Evolutionary conservation across 2,888 invertebrate genomes (phyloP).

Genomic region (Lycaena phlaeas): DNA sequence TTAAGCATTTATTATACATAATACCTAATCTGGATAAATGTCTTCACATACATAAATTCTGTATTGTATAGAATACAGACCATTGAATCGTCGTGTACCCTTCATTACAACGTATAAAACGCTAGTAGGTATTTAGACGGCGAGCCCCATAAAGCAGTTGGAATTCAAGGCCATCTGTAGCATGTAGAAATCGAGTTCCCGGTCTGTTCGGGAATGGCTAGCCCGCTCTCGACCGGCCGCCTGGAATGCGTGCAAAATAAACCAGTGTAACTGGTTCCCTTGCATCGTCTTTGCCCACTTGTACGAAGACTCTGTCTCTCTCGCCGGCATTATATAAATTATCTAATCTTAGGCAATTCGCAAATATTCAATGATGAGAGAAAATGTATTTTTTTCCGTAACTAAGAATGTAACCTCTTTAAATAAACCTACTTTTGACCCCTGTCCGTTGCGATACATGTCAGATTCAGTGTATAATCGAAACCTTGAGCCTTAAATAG

Average conservation of each 20-base stretch:
- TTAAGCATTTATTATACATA: too few relatives aligned
- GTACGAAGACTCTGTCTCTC: conserved; percentile 29
- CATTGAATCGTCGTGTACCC: too few relatives aligned
- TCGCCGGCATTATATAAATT: background rate
- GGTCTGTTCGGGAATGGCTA: conserved; percentile 49
- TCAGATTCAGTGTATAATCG: background rate
- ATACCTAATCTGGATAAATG: too few relatives aligned
- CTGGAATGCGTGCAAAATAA: conserved; percentile 72
- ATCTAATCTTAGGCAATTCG: too few relatives aligned
- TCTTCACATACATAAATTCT: too few relatives aligned
- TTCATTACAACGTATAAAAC: too few relatives aligned
- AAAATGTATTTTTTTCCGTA: too few relatives aligned
- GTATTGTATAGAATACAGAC: too few relatives aligned
- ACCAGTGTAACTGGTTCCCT: conserved; percentile 61
- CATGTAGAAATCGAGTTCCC: conserved; percentile 50
- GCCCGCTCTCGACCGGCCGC: conserved; percentile 50
- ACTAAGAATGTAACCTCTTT: too few relatives aligned
- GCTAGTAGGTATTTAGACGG: background rate
- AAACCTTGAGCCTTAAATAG: background rate
- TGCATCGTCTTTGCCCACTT: conserved; percentile 47
- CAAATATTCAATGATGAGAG: too few relatives aligned
- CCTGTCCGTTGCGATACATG: conserved; percentile 8
- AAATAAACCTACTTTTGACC: conserved; percentile 4
- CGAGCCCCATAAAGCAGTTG: conserved; percentile 19
- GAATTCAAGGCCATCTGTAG: conserved; percentile 52